Evolutionary conservation across 2,888 invertebrate species (phyloP).

Genomic region (Linnaemya tessellans): DNA sequence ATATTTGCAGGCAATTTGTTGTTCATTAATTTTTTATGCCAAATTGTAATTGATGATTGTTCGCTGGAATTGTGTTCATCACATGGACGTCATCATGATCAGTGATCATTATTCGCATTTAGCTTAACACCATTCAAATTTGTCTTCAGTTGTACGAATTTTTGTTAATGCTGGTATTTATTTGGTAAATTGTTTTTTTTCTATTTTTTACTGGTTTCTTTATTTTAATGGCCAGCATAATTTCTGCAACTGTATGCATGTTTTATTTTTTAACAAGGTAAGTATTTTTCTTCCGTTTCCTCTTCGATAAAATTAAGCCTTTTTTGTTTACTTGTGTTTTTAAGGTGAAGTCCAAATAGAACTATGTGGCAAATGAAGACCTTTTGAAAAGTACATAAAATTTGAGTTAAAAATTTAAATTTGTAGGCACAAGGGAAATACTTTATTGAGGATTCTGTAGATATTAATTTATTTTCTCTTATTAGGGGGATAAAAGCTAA

Average conservation of each 20-base stretch:
- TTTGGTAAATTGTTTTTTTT: slow-evolving; percentile 1
- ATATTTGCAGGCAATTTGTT: slow-evolving; percentile 67
- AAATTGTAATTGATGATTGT: slow-evolving; percentile 70
- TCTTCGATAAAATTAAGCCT: slow-evolving; percentile 32
- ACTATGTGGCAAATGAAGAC: too few species aligned
- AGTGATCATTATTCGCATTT: slow-evolving; percentile 36
- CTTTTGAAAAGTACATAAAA: too few species aligned
- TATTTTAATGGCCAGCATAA: slow-evolving; percentile 70
- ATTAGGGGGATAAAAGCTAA: too few species aligned
- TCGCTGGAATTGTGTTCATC: slow-evolving; percentile 41
- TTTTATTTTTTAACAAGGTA: slow-evolving; percentile 66
- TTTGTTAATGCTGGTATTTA: slow-evolving; percentile 29
- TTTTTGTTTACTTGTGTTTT: too few species aligned
- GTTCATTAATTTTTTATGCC: slow-evolving; percentile 68
- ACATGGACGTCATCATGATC: slow-evolving; percentile 45
- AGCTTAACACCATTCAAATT: slow-evolving; percentile 35
- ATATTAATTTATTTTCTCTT: too few species aligned
- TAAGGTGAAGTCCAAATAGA: too few species aligned
- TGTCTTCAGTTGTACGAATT: slow-evolving; percentile 54
- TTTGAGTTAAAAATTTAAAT: too few species aligned
- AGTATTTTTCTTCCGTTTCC: slow-evolving; percentile 80
- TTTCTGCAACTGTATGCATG: slow-evolving; percentile 43
- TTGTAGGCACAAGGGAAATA: too few species aligned
- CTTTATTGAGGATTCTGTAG: too few species aligned
- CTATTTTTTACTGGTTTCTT: slow-evolving; percentile 30